A percentile compares a stretch with the other conserved stretches of the same genome.
Evolutionary conservation across 2,888 invertebrate species (phyloP).

Genomic region (Heliconius sara): DNA sequence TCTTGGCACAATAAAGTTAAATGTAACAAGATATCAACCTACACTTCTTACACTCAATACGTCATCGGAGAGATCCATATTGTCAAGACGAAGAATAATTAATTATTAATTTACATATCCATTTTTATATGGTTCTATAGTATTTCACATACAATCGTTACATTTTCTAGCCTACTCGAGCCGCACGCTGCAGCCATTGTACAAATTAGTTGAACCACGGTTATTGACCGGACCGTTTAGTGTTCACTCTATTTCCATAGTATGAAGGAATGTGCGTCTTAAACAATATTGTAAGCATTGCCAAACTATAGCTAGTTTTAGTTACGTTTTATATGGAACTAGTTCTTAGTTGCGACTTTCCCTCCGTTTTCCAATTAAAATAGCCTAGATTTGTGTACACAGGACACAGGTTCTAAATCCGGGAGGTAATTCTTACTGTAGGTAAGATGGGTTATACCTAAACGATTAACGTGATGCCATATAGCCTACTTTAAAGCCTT

Average conservation of each 20-base stretch:
- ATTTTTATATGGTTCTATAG: not conserved
- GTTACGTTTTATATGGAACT: not conserved
- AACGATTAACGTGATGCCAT: too few species aligned
- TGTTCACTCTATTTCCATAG: conserved; percentile 8
- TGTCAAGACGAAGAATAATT: too few species aligned
- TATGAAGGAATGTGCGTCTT: not conserved
- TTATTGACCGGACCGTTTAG: conserved; percentile 11
- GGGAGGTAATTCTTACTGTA: too few species aligned
- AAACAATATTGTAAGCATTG: conserved; percentile 3
- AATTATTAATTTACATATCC: not conserved
- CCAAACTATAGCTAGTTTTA: conserved; percentile 4
- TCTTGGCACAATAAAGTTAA: too few species aligned
- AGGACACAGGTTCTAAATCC: not conserved
- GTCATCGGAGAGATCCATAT: too few species aligned
- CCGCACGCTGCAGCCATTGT: not conserved
- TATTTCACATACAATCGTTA: not conserved
- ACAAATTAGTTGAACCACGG: conserved; percentile 2
- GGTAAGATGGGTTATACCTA: too few species aligned
- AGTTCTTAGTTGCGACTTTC: not conserved
- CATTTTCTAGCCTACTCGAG: not conserved
- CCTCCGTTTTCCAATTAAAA: not conserved
- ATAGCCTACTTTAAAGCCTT: too few species aligned
- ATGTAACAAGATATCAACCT: too few species aligned
- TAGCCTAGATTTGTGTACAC: not conserved
- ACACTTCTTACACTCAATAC: too few species aligned